Evolutionary conservation across 1,140 invertebrate genomes (phyloP).

Genomic region (Polypedilum vanderplanki): DNA sequence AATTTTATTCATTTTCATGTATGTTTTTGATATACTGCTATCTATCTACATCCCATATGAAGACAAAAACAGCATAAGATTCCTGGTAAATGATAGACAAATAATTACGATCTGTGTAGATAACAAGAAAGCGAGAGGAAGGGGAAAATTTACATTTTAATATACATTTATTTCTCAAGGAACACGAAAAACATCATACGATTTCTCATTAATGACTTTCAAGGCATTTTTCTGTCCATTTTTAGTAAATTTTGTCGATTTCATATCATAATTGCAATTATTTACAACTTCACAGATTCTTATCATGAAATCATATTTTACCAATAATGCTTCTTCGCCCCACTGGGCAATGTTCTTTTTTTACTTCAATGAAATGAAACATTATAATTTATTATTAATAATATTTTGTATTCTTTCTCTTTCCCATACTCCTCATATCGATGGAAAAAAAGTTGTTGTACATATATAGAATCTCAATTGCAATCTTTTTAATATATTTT

Average conservation of each 20-base stretch:
- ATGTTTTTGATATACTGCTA: too few species aligned
- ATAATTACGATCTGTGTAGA: too few species aligned
- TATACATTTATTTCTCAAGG: background rate
- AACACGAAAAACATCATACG: too few species aligned
- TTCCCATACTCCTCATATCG: background rate
- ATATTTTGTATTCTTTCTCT: background rate
- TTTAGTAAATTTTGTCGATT: background rate
- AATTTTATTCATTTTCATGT: too few species aligned
- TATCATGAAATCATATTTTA: background rate
- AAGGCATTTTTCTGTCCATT: background rate
- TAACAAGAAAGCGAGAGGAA: too few species aligned
- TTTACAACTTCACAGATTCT: background rate
- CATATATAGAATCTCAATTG: background rate
- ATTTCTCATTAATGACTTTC: background rate
- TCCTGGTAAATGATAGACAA: too few species aligned
- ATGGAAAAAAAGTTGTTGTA: background rate
- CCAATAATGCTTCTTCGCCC: background rate
- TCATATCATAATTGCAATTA: conserved; percentile 19
- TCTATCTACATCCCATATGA: too few species aligned
- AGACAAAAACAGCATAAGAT: too few species aligned
- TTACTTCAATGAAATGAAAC: background rate
- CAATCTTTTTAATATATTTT: background rate
- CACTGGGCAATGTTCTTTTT: background rate
- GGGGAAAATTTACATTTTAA: conserved; percentile 11
- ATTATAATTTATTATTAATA: conserved; percentile 10